phyloP scores from a whole-genome alignment of 2,888 invertebrate genomes.

The Linnaemya vulpina region DNA sequence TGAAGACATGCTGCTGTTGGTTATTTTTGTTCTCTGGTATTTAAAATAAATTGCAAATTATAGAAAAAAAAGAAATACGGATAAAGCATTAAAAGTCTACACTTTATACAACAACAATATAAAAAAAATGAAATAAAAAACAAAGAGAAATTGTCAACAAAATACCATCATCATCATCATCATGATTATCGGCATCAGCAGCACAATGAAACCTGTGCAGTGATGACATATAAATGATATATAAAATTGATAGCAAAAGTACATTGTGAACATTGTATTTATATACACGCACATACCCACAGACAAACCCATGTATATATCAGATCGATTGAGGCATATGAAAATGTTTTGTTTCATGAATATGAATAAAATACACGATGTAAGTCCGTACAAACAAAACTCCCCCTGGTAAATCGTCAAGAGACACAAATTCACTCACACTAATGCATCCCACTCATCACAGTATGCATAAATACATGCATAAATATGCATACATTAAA shows the following conservation, averaged over 20 bases:
- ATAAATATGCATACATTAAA: slow-evolving; percentile 5
- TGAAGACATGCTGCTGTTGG: not conserved
- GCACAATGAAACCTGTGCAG: slow-evolving; percentile 49
- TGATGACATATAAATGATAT: slow-evolving; percentile 63
- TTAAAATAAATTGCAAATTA: slow-evolving; percentile 32
- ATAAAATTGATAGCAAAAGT: slow-evolving; percentile 51
- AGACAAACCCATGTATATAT: slow-evolving; percentile 9
- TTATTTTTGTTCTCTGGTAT: slow-evolving; percentile 6
- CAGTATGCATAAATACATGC: not conserved
- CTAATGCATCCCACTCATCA: not conserved
- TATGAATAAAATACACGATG: slow-evolving; percentile 50
- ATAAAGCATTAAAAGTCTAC: slow-evolving; percentile 26
- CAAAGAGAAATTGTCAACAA: slow-evolving; percentile 35
- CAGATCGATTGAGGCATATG: not conserved
- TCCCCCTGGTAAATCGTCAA: not conserved
- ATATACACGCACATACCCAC: not conserved
- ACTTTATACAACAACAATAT: slow-evolving; percentile 40
- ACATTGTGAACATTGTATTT: not conserved
- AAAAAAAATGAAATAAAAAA: slow-evolving; percentile 11
- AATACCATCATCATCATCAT: slow-evolving; percentile 33
- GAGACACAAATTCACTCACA: not conserved
- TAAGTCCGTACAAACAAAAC: slow-evolving; percentile 24
- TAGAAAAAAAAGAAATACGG: not conserved
- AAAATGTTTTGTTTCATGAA: slow-evolving; percentile 37
- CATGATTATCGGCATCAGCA: slow-evolving; percentile 26